Percentiles rank a stretch among this genome's conserved stretches.
phyloP scores from a whole-genome alignment of 92 coral and sea anemone genomes.

The Plumapathes pennacea region DNA sequence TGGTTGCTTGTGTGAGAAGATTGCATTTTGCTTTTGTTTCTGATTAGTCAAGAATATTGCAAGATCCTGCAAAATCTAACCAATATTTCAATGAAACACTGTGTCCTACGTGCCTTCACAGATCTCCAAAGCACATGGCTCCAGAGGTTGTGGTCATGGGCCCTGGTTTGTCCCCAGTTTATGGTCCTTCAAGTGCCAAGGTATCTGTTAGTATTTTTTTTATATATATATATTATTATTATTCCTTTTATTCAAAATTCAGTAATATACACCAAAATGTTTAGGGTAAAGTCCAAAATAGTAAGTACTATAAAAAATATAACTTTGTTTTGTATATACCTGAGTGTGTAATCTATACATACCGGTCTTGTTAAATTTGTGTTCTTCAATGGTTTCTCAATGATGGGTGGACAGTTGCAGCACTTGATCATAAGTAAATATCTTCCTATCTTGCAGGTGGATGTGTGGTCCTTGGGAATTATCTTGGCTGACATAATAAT shows the following conservation, averaged over 20 bases:
- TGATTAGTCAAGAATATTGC: no score
- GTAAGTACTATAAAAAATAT: no score
- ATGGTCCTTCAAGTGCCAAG: constrained; percentile 90
- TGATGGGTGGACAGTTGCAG: no score
- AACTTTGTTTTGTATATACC: no score
- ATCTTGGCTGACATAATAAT: constrained; percentile 67
- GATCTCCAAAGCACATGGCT: constrained; percentile 89
- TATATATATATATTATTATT: neutral
- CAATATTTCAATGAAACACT: no score
- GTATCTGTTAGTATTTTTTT: constrained; percentile 15
- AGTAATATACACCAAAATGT: neutral
- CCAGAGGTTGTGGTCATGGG: constrained; percentile 87
- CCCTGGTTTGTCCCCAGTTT: constrained; percentile 74
- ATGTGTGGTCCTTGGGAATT: constrained; percentile 97
- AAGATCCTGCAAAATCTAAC: no score
- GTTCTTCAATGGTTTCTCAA: no score
- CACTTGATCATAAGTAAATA: no score
- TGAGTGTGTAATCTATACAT: no score
- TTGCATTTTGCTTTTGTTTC: no score
- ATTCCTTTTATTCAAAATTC: neutral
- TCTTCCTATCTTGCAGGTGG: constrained; percentile 46
- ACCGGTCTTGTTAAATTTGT: no score
- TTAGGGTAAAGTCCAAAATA: neutral
- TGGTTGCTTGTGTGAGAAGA: no score
- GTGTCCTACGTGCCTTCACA: constrained; percentile 25